Conservation (phyloP, 2,113 vertebrate genomes). For the Ornithorhynchus anatinus region DNA sequence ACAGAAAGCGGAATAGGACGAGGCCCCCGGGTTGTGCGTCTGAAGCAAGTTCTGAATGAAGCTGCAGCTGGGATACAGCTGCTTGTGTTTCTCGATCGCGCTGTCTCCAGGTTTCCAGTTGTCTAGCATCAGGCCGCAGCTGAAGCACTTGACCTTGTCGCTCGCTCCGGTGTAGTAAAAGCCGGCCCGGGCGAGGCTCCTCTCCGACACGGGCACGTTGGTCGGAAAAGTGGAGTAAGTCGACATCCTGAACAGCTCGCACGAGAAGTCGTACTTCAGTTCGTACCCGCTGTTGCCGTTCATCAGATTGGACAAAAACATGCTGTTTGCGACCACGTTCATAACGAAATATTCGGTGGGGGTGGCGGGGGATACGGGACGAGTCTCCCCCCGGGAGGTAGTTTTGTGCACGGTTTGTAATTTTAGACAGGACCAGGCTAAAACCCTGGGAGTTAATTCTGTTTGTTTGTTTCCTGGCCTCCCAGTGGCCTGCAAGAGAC, state of each 20-base stretch:
- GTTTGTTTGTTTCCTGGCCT: not conserved
- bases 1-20: slow-evolving; percentile 78
- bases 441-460: slow-evolving; percentile 41
- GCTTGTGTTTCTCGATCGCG: slow-evolving; percentile 87
- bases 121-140: slow-evolving; percentile 85
- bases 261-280: slow-evolving; percentile 88
- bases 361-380: slow-evolving; percentile 73
- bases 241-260: slow-evolving; percentile 92
- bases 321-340: slow-evolving; percentile 84
- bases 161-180: slow-evolving; percentile 92
- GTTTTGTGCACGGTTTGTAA: slow-evolving; percentile 76
- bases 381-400: slow-evolving; percentile 86
- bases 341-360: slow-evolving; percentile 64
- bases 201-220: slow-evolving; percentile 77
- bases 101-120: slow-evolving; percentile 92
- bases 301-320: slow-evolving; percentile 75
- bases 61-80: slow-evolving; percentile 84
- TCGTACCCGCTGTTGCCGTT: slow-evolving; percentile 75
- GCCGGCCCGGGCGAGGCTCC: slow-evolving; percentile 91
- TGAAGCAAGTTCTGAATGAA: slow-evolving; percentile 85
- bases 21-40: slow-evolving; percentile 71
- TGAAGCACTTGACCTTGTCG: slow-evolving; percentile 92
- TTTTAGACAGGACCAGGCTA: slow-evolving; percentile 2
- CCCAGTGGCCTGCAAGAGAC: no score
- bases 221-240: slow-evolving; percentile 86